Evolutionary conservation across 2,113 vertebrate genomes (phyloP).

Genomic region (Corythaixoides concolor): DNA sequence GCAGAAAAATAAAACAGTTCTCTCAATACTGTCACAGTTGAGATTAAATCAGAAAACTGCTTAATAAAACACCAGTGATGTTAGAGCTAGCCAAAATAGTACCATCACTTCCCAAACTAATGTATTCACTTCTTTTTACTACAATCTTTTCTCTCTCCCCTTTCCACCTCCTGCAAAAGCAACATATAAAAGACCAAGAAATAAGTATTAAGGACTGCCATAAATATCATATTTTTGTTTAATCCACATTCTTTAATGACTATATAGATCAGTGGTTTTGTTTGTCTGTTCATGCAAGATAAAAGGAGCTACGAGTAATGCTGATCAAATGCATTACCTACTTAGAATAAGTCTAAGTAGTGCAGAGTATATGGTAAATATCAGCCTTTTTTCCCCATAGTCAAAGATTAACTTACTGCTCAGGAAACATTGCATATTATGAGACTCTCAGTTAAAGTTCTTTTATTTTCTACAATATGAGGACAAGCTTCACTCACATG

Average conservation of each 20-base stretch:
- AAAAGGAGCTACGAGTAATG: background rate
- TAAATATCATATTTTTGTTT: background rate
- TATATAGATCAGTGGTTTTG: background rate
- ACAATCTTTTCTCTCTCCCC: background rate
- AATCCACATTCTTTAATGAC: background rate
- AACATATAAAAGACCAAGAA: background rate
- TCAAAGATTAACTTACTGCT: background rate
- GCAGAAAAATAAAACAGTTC: background rate
- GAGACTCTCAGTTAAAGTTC: background rate
- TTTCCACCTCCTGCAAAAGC: background rate
- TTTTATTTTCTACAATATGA: background rate
- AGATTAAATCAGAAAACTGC: slow-evolving; percentile 9
- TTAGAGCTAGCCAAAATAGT: background rate
- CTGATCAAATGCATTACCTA: background rate
- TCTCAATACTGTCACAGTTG: background rate
- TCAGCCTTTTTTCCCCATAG: background rate
- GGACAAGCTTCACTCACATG: background rate
- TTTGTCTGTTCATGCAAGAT: background rate
- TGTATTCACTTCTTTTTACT: background rate
- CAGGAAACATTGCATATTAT: background rate
- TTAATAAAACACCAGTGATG: slow-evolving; percentile 5
- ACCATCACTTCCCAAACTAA: background rate
- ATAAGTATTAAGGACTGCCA: background rate
- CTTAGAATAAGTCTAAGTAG: background rate
- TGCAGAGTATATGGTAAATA: background rate